phyloP scores from a whole-genome alignment of 1,140 invertebrate species.

The Leptinotarsa lineolata region DNA sequence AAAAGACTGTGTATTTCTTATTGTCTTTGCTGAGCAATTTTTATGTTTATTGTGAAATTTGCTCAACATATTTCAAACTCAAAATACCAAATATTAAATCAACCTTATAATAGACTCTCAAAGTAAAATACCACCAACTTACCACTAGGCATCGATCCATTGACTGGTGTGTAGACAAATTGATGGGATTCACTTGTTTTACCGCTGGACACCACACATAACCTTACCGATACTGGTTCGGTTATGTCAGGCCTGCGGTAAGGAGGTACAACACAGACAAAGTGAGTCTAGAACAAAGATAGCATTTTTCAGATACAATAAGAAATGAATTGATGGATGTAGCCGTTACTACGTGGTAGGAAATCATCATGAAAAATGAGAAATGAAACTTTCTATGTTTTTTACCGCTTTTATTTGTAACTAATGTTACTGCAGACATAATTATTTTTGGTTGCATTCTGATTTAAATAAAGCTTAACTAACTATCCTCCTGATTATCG shows the following conservation, averaged over 20 bases:
- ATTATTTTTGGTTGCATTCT: no score
- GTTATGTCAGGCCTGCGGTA: constrained; percentile 69
- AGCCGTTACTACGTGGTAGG: no score
- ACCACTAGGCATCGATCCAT: constrained; percentile 54
- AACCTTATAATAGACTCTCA: constrained; percentile 41
- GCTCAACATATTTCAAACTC: constrained; percentile 15
- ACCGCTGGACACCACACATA: constrained; percentile 83
- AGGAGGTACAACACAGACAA: constrained; percentile 87
- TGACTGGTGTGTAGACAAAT: constrained; percentile 78
- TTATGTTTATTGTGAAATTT: no score
- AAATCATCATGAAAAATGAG: no score
- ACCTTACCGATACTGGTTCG: constrained; percentile 73
- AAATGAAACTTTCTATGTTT: no score
- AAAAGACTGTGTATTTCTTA: no score
- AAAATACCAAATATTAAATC: constrained; percentile 50
- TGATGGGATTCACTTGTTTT: constrained; percentile 86
- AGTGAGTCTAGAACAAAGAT: constrained; percentile 76
- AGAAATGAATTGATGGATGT: no score
- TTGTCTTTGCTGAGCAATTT: no score
- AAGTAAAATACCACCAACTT: constrained; percentile 43
- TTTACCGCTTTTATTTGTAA: no score
- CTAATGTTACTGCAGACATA: no score
- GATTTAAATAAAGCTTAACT: no score
- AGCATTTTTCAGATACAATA: constrained; percentile 7
- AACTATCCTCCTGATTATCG: no score